phyloP scores from a whole-genome alignment of 2,113 vertebrate genomes.

The Lycaon pictus region DNA sequence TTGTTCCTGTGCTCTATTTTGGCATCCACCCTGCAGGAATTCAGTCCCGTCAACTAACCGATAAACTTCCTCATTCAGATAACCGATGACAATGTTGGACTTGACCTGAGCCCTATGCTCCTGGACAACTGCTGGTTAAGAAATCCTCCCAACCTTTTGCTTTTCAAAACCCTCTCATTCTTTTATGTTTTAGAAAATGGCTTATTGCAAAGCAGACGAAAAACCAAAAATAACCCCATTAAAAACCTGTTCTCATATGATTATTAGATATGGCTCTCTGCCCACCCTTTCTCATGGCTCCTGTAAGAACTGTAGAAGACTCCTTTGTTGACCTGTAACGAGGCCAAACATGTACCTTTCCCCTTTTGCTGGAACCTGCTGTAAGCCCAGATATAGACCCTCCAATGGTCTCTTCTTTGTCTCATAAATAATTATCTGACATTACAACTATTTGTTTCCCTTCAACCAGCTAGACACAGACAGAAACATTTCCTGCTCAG shows the following conservation, averaged over 20 bases:
- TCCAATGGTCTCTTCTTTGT: background rate
- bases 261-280: conserved; percentile 12
- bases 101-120: background rate
- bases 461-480: background rate
- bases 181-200: conserved; percentile 41
- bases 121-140: conserved; percentile 29
- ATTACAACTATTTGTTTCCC: conserved; percentile 2
- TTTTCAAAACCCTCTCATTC: background rate
- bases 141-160: background rate
- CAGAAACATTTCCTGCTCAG: background rate
- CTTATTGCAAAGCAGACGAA: background rate
- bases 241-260: background rate
- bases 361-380: background rate
- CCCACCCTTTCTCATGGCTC: background rate
- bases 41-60: background rate
- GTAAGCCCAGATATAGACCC: background rate
- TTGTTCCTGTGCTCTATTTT: conserved; percentile 30
- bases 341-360: background rate
- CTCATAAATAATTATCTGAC: conserved; percentile 37
- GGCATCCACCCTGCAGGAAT: background rate
- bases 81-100: background rate
- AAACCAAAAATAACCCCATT: background rate
- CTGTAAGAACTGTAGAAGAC: background rate
- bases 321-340: background rate
- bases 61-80: conserved; percentile 15